These are phyloP conservation scores for Gerris lacustris DNA, from an alignment of 2,888 invertebrate genomes.

Conservation along the genomic window DNA sequence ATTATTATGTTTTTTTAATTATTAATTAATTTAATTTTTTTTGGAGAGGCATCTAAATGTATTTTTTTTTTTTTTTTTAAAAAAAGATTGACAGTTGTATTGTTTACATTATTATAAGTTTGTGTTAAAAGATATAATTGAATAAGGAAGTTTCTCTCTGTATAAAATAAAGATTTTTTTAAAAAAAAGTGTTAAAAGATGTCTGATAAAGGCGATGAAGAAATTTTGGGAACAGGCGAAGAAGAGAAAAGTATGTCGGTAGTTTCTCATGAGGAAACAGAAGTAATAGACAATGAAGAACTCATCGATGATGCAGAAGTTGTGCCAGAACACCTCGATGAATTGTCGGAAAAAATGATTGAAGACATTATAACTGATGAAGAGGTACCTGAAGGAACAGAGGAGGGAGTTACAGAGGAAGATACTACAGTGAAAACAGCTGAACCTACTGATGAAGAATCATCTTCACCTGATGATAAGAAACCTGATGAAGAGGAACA, in stretches of 20 bases:
- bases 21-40: too few relatives aligned
- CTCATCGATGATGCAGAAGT: background rate
- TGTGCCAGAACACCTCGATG: background rate
- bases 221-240: background rate
- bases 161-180: constrained; percentile 1
- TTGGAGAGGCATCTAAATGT: too few relatives aligned
- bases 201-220: background rate
- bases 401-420: background rate
- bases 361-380: background rate
- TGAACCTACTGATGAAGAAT: background rate
- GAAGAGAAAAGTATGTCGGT: background rate
- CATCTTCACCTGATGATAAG: background rate
- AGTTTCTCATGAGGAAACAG: background rate
- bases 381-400: background rate
- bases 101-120: too few relatives aligned
- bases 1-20: too few relatives aligned
- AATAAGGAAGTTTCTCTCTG: too few relatives aligned
- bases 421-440: constrained; percentile 17
- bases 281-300: constrained; percentile 6
- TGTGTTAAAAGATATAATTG: too few relatives aligned
- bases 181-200: background rate
- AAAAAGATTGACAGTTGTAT: too few relatives aligned
- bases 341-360: background rate
- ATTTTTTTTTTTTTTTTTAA: too few relatives aligned
- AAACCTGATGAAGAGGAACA: background rate